Base-by-base conservation (phyloP, 2,113 vertebrate genomes). In the Ornithorhynchus anatinus region DNA sequence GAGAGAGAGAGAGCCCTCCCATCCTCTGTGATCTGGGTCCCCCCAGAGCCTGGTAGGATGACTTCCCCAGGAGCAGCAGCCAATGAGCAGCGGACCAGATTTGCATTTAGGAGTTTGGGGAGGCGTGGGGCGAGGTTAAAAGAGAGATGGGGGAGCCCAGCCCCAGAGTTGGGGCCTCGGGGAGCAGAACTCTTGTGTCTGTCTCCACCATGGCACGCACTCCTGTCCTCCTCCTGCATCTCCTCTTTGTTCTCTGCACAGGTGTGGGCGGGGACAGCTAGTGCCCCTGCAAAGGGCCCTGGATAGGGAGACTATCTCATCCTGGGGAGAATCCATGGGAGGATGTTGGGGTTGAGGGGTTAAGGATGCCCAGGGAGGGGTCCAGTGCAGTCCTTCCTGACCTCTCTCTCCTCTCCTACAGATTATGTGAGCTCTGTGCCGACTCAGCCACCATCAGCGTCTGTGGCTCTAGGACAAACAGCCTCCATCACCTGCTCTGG, bases 401-500 rank as follows among this genome's bases (percentile, higher is more conserved):
- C 2, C 7, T 59, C 17, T 37, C 29, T 20, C 8, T 33, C 12
- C 27, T 35, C 6, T 15, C 3, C 14, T 33, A 2, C 19, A 72
- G 48, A 59, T 7, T 45, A 19, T 1, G 25, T 58, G 12, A 4
- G 39, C 10, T 33, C 39, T 32, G 57, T 20, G 0, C 0, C 88
- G 57, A 75, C 4, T 3, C 84, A 86, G 60, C 33, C 42, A 0
- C 0, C 40, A 2, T n/a, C 15, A 0, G 0, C 60, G 20, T 54
- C 39, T 0, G 42, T 7, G 13, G 3, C 16, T 0, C 8, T 1
- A 1, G 35, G 23, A 42, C 1, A 53, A 0, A 62, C 5, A 0
- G 8, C 6, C 8, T 25, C 0, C 2, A 19, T 69, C 37, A 42
- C 68, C 39, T 86, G 78, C 57, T 42, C 27, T 0, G 0, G 1